Base-by-base conservation (phyloP, 2,113 vertebrate genomes). In the Charadrius vociferus region DNA sequence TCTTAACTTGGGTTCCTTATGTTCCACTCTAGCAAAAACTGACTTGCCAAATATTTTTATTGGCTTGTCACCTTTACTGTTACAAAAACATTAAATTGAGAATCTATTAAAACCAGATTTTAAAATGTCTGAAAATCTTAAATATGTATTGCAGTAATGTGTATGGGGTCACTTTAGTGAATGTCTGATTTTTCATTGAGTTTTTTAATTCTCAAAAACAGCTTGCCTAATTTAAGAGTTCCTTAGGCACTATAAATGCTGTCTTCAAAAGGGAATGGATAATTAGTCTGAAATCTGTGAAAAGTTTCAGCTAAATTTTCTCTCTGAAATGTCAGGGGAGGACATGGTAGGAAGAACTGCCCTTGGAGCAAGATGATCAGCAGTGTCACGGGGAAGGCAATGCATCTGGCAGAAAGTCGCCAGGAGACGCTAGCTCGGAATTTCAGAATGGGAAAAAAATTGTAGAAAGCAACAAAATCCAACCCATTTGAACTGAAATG, bases 31-130 rank as follows among this genome's bases (percentile, higher is more conserved):
- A 97, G 82, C 92, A 98, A 96, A 97, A 97, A 79, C 49, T 53
- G 55, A 94, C 88, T 98, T 96, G 93, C 78, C 91, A 97, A 88
- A 93, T 98, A 98, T 98, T 98, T 98, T 96, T 95, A 96, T 97
- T 98, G 98, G 97, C 97, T 97, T 98, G 75, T 98, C 96, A 98
- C 91, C 96, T 97, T 97, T 96, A 83, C 85, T 96, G 66, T 95
- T 97, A 58, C 92, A 97, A 97, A 98, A 97, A 90, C 66, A 94
- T 90, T 97, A 91, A 97, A 92, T 92, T 86, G 83, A 55, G 36
- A 73, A 88, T 95, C 90, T 98, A 98, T 98, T 97, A 93, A 97
- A 98, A 97, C 83, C 98, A 98, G 93, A 97, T 97, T 98, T 79
- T 95, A 67, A 96, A 95, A 93, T 67, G 68, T 74, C 37, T 95